Conservation (phyloP, 2,888 invertebrate species). For the Electrophaes corylata region DNA sequence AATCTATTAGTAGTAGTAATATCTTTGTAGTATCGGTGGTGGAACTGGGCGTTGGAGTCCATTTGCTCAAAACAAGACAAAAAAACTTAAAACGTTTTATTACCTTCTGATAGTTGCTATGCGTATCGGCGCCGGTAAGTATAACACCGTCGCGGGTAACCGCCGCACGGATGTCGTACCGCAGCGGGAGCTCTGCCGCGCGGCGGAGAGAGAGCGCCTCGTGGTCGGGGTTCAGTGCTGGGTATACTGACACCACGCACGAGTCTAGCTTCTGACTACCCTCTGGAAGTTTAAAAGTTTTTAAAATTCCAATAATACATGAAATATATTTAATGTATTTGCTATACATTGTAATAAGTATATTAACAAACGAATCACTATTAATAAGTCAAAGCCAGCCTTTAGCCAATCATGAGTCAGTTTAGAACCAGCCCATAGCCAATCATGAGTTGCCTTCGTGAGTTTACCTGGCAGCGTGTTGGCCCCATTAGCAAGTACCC, state of each 20-base stretch:
- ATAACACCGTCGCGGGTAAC: slow-evolving; percentile 96
- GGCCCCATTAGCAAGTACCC: slow-evolving; percentile 73
- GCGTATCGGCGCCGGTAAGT: slow-evolving; percentile 90
- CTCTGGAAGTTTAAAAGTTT: slow-evolving; percentile 36
- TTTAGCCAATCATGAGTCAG: too few relatives aligned
- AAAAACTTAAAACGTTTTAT: too few relatives aligned
- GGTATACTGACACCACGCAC: slow-evolving; percentile 97
- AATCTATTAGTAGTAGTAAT: too few relatives aligned
- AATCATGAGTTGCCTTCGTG: too few relatives aligned
- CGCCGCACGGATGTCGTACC: slow-evolving; percentile 91
- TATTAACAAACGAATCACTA: too few relatives aligned
- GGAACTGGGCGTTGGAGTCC: too few relatives aligned
- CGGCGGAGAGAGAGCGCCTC: slow-evolving; percentile 93
- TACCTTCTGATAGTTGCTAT: slow-evolving; percentile 88
- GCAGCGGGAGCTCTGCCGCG: slow-evolving; percentile 85
- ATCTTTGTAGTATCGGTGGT: too few relatives aligned
- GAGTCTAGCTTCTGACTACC: slow-evolving; percentile 91
- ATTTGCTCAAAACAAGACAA: too few relatives aligned
- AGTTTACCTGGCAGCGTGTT: slow-evolving; percentile 47
- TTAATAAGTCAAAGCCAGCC: too few relatives aligned
- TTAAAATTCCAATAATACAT: neutral
- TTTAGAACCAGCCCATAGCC: too few relatives aligned
- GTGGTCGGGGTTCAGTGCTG: slow-evolving; percentile 97
- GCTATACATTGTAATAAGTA: too few relatives aligned
- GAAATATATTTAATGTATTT: too few relatives aligned